A percentile compares a stretch with the other conserved stretches of the same genome.
Evolutionary conservation across 2,888 invertebrate species (phyloP).

Genomic region (Daptonema setosum): DNA sequence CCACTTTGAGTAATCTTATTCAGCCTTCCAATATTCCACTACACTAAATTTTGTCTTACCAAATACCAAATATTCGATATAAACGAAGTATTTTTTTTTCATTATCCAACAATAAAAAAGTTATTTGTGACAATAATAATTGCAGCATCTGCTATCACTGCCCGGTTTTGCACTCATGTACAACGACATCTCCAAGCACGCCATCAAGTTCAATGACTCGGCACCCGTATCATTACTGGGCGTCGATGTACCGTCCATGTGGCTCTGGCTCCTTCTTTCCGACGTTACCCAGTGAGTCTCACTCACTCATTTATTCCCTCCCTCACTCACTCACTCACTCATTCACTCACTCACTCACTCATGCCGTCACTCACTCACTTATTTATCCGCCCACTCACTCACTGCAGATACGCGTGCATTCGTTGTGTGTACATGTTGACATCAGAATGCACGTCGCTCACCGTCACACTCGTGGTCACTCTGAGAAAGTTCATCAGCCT

Average conservation of each 20-base stretch:
- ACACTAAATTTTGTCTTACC: too few relatives aligned
- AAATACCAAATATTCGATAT: too few relatives aligned
- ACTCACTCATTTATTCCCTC: too few relatives aligned
- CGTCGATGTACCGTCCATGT: constrained; percentile 45
- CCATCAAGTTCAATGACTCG: constrained; percentile 43
- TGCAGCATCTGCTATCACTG: constrained; percentile 50
- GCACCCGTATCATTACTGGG: constrained; percentile 22
- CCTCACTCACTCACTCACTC: too few relatives aligned
- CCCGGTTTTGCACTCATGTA: constrained; percentile 64
- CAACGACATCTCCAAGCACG: constrained; percentile 53
- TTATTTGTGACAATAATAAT: too few relatives aligned
- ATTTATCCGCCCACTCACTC: too few relatives aligned
- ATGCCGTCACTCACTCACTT: too few relatives aligned
- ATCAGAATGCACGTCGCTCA: constrained; percentile 73
- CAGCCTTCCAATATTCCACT: too few relatives aligned
- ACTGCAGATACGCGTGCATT: constrained; percentile 54
- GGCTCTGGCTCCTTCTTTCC: constrained; percentile 56
- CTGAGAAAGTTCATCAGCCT: constrained; percentile 80
- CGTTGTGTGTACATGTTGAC: constrained; percentile 80
- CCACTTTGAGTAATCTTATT: too few relatives aligned
- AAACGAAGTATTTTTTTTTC: too few relatives aligned
- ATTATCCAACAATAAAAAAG: too few relatives aligned
- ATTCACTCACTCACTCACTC: too few relatives aligned
- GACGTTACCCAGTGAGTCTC: constrained; percentile 60
- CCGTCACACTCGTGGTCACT: constrained; percentile 84